Conservation (phyloP, 2,888 invertebrate species). For the Capitulum mitella region DNA sequence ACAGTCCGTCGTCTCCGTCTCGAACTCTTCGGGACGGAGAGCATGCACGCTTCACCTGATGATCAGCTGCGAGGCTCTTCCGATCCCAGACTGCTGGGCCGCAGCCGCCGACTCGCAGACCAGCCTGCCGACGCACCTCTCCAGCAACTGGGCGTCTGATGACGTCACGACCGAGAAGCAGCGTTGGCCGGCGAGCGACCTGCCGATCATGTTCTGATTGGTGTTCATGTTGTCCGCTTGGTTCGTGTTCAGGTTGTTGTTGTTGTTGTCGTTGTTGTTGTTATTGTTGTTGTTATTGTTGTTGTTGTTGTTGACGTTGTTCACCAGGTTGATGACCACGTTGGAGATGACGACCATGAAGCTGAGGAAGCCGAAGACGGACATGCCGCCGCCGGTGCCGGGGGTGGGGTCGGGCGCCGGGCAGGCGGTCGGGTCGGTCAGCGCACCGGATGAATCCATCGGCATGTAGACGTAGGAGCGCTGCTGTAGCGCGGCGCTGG, state of each 20-base stretch:
- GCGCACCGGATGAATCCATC: background rate
- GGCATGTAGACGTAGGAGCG: background rate
- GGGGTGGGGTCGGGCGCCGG: conserved; percentile 23
- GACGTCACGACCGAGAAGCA: background rate
- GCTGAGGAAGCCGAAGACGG: conserved; percentile 31
- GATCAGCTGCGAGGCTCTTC: background rate
- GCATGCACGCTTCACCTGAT: background rate
- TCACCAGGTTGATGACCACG: conserved; percentile 19
- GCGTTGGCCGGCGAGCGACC: background rate
- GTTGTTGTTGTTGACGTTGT: conserved; percentile 29
- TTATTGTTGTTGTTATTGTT: conserved; percentile 30
- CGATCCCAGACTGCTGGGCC: background rate
- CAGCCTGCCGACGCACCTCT: background rate
- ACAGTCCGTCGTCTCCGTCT: too few species aligned
- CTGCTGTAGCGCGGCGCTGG: background rate
- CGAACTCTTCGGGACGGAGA: too few species aligned
- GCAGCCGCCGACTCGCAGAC: background rate
- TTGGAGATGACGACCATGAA: conserved; percentile 29
- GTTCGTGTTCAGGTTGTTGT: conserved; percentile 24
- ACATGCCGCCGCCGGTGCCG: conserved; percentile 27
- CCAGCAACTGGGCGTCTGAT: background rate
- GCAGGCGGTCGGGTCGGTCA: background rate
- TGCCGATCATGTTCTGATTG: conserved; percentile 23
- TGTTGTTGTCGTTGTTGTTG: conserved; percentile 28
- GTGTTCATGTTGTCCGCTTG: conserved; percentile 16